Conservation (phyloP, 2,113 vertebrate species). For the Parotia lawesii region DNA sequence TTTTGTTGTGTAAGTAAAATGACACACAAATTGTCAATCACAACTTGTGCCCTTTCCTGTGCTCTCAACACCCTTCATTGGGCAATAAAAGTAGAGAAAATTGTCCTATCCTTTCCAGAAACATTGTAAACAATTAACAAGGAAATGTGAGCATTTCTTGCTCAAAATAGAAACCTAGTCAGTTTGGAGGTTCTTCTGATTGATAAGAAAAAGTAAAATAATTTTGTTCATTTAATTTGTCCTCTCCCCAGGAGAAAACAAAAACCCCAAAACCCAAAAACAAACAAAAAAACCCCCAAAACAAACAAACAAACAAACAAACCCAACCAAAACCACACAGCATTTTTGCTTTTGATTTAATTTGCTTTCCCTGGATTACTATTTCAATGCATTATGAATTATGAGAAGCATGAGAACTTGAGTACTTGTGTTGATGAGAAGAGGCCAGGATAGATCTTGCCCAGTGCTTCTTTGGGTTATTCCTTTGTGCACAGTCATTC, state of each 20-base stretch:
- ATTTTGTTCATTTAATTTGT: not conserved
- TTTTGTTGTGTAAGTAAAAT: not conserved
- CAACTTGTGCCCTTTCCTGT: not conserved
- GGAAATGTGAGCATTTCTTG: not conserved
- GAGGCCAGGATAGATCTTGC: not conserved
- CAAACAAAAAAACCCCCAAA: not conserved
- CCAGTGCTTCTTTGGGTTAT: not conserved
- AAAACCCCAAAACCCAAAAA: not conserved
- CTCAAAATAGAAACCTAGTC: not conserved
- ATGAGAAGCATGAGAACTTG: not conserved
- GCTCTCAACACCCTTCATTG: accelerated
- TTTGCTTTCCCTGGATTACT: not conserved
- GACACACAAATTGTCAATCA: not conserved
- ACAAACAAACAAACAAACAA: not conserved
- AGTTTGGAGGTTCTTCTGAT: not conserved
- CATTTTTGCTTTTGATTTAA: not conserved
- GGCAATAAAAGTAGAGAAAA: not conserved
- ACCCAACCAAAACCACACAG: not conserved
- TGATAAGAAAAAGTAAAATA: not conserved
- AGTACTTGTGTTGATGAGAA: not conserved
- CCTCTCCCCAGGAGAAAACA: not conserved
- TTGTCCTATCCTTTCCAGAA: not conserved
- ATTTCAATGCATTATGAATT: not conserved
- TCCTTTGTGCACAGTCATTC: not conserved
- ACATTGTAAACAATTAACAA: not conserved